Evolutionary conservation across 2,113 vertebrate species (phyloP), one percentile per base, ranked within the genome.

Genomic region (Ia io): DNA sequence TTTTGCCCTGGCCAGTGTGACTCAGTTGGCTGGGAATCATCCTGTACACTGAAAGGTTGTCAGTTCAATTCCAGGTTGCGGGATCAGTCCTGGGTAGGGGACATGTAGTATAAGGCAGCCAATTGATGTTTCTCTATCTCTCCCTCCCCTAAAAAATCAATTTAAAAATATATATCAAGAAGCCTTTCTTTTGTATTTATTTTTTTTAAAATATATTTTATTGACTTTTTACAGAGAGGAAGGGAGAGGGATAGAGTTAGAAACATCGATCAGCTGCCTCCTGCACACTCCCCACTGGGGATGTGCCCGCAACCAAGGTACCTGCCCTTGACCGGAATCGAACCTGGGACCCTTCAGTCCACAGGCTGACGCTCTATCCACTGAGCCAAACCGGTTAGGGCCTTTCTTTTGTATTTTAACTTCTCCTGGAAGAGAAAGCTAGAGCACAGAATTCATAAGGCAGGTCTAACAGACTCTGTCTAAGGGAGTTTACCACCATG

Each of bases 391-490:
- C 37, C 37, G 37, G 37, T 37, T 37, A 37, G 37, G 37, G 30
- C 32, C 47, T 59, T 67, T 56, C 76, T 80, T 69, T 49, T 10
- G 10, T 56, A 42, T 17, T 69, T 49, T 30, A 17, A 59, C 42
- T 92, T 93, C 84, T 83, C 42, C 80, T 70, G 28, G 35, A 92
- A 92, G 12, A 87, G 80, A 82, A 2, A 94, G n/a, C 37, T 67
- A 70, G 10, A 63, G 16, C 49, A 76, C 0, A 30, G 17, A 91
- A 12, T 35, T 76, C 18, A 5, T 6, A 13, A 40, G 12, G 30
- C 4, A 92, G 0, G 28, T 47, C 32, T 59, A 59, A 74, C 4
- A 47, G 35, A 42, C 47, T 67, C 40, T 14, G 47, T 63, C 49
- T 80, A 69, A 59, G 11, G 8, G n/a, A 88, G 42, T 51, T 89